Evolutionary conservation across 92 coral and sea anemone species (phyloP).

Genomic region (Parazoanthus atlanticus): DNA sequence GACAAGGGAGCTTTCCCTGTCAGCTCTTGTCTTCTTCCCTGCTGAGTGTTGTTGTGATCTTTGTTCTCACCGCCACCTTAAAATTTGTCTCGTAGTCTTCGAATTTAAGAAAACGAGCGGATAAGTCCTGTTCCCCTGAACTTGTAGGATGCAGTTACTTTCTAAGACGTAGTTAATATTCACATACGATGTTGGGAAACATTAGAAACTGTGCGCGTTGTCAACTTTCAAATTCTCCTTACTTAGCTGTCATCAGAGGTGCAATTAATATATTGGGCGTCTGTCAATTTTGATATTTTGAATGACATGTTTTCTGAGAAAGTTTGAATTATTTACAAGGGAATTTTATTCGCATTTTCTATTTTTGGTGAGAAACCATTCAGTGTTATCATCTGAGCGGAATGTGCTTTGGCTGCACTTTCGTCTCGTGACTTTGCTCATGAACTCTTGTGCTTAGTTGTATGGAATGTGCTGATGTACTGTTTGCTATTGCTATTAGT

Average conservation of each 20-base stretch:
- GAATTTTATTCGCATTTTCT: not conserved
- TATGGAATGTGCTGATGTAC: not conserved
- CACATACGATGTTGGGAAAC: not conserved
- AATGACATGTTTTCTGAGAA: slow-evolving; percentile 13
- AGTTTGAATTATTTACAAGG: not conserved
- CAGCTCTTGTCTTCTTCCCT: not conserved
- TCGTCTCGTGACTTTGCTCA: not conserved
- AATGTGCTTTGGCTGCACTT: slow-evolving; percentile 31
- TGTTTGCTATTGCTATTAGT: not conserved
- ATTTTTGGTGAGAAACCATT: slow-evolving; percentile 22
- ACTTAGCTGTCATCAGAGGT: not conserved
- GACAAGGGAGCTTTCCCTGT: slow-evolving; percentile 18
- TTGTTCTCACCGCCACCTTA: slow-evolving; percentile 10
- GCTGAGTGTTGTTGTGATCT: not conserved
- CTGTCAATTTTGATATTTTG: not conserved
- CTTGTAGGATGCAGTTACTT: not conserved
- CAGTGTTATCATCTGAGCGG: not conserved
- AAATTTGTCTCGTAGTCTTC: not conserved
- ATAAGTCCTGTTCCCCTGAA: not conserved
- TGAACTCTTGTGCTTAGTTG: not conserved
- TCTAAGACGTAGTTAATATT: not conserved
- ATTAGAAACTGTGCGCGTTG: not conserved
- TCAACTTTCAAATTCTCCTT: slow-evolving; percentile 12
- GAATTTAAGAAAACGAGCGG: not conserved
- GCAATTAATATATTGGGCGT: not conserved